These are phyloP conservation scores for Syngnathus floridae DNA, from an alignment of 2,113 vertebrate genomes.

Conservation along the genomic window DNA sequence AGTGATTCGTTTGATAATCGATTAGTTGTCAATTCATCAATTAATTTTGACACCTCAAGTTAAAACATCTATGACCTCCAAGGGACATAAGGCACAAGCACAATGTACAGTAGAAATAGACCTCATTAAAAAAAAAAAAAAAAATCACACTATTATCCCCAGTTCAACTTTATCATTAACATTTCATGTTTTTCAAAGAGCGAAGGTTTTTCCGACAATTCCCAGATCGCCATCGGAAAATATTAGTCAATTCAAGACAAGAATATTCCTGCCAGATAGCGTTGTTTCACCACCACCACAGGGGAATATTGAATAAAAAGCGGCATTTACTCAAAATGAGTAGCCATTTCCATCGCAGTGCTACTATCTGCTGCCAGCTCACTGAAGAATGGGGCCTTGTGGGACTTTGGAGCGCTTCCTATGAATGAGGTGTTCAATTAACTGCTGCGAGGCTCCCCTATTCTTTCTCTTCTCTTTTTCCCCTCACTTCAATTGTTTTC, in stretches of 20 bases:
- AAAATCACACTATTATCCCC: too few relatives aligned
- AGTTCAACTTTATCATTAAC: constrained; percentile 13
- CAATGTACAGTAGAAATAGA: not conserved
- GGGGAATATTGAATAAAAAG: constrained; percentile 49
- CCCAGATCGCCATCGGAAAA: constrained; percentile 23
- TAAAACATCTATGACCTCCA: too few relatives aligned
- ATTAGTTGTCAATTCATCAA: too few relatives aligned
- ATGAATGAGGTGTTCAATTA: constrained; percentile 34
- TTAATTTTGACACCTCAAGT: too few relatives aligned
- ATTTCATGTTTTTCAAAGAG: constrained; percentile 14
- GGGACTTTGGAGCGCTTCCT: constrained; percentile 43
- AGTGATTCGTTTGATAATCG: too few relatives aligned
- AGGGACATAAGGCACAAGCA: not conserved
- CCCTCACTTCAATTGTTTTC: constrained; percentile 15
- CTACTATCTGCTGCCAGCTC: constrained; percentile 29
- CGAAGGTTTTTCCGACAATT: constrained; percentile 17
- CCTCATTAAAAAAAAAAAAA: too few relatives aligned
- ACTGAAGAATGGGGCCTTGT: constrained; percentile 46
- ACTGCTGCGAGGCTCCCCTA: constrained; percentile 1
- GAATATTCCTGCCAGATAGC: not conserved
- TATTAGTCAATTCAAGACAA: constrained; percentile 12
- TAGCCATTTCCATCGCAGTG: constrained; percentile 40
- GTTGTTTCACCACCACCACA: constrained; percentile 19
- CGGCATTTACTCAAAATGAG: constrained; percentile 50
- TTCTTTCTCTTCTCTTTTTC: constrained; percentile 15